Evolutionary conservation across 2,113 vertebrate genomes (phyloP), one percentile per base, ranked within the genome.

Genomic region (Pitta sordida): DNA sequence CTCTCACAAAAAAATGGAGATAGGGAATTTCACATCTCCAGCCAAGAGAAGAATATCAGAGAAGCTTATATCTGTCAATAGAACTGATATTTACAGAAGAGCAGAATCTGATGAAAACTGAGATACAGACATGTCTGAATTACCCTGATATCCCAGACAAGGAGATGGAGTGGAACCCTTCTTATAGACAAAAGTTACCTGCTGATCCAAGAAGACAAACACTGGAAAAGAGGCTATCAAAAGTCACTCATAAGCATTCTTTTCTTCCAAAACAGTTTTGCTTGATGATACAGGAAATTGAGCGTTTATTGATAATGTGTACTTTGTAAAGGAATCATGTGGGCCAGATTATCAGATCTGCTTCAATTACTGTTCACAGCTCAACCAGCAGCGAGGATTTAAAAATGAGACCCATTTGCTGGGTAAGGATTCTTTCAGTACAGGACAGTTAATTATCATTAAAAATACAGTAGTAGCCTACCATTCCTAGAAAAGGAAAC

Each of bases 171-270:
- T 24, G 20, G 53, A 91, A 65, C 49, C 17, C 43, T 92, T 26
- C 58, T 62, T 59, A 75, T 16, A 73, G 73, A 82, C 53, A 76
- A 55, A 82, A 52, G 51, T 84, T 88, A 59, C 63, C 53, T 73
- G 69, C 74, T 91, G 83, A 95, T 88, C 49, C 77, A 79, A 91
- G 65, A 64, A 69, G 94, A 94, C 84, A 95, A 93, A 69, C 83
- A 73, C 91, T 93, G 91, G 74, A 91, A 93, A 94, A 86, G 94
- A 92, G 67, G 15, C 70, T 85, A 84, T 91, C 86, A 92, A 95
- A 83, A 89, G 58, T 55, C 69, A 92, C 73, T 89, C 53, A 36
- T 20, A 58, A 95, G 58, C 65, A 63, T 37, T 10, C 77, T 83
- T 91, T 88, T 84, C 69, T 88, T 93, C 83, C 52, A 53, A 68